Percentiles rank a stretch among this genome's conserved stretches.
Evolutionary conservation across 1,140 invertebrate species (phyloP).

Genomic region (Ceratosolen fusciceps): DNA sequence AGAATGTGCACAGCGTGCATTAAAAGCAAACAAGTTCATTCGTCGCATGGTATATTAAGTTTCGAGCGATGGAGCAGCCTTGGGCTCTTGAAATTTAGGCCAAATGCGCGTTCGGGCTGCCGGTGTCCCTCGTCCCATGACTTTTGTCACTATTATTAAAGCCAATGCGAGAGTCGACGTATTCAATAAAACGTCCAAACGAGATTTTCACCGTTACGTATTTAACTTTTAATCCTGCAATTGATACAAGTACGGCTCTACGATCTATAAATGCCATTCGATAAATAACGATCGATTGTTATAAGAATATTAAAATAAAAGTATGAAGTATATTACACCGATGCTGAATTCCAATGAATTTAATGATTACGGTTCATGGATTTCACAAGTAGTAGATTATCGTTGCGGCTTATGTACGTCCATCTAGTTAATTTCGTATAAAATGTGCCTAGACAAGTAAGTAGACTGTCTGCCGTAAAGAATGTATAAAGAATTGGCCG

Average conservation of each 20-base stretch:
- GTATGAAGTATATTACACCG: neutral
- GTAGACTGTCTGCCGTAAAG: too few species aligned
- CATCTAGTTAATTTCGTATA: too few species aligned
- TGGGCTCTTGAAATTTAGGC: constrained; percentile 15
- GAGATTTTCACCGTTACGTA: neutral
- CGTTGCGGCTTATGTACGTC: too few species aligned
- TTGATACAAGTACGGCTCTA: neutral
- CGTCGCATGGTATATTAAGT: neutral
- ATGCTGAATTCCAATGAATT: neutral
- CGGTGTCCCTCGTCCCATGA: neutral
- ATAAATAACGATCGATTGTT: neutral
- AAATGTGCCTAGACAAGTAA: too few species aligned
- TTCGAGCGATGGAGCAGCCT: neutral
- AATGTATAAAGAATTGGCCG: too few species aligned
- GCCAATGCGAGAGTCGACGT: neutral
- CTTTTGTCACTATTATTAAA: neutral
- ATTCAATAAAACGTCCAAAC: neutral
- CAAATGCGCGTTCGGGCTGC: neutral
- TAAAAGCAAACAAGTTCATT: neutral
- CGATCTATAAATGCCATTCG: neutral
- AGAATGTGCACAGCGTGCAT: neutral
- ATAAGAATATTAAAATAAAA: too few species aligned
- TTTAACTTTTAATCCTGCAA: neutral
- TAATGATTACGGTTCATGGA: too few species aligned
- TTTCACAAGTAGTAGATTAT: too few species aligned